Conservation (phyloP, 2,797 vertebrate species). For the Botia kubotai region DNA sequence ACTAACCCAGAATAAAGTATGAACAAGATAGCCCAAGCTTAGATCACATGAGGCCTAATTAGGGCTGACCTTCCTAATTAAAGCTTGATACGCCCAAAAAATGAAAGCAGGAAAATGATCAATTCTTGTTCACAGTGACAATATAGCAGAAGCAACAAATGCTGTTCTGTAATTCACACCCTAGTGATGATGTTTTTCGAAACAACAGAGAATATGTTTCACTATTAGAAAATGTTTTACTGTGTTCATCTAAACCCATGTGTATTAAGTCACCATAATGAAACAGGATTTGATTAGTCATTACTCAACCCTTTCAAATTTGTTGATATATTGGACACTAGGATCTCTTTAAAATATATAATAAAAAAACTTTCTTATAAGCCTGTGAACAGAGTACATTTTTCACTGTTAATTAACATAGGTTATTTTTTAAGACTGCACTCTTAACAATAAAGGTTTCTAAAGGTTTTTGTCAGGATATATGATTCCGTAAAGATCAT, state of each 20-base stretch:
- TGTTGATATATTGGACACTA: neutral
- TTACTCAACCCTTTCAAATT: neutral
- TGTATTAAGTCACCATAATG: neutral
- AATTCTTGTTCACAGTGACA: too few relatives aligned
- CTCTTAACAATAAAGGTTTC: too few relatives aligned
- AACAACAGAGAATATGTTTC: neutral
- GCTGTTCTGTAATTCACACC: neutral
- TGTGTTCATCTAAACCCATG: neutral
- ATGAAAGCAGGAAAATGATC: too few relatives aligned
- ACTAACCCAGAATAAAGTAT: too few relatives aligned
- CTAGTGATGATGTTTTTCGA: neutral
- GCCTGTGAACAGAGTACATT: constrained; percentile 1
- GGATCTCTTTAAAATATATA: constrained; percentile 11
- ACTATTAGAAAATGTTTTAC: neutral
- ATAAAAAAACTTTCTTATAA: constrained; percentile 9
- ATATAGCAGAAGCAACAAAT: neutral
- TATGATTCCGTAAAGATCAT: too few relatives aligned
- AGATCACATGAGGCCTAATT: neutral
- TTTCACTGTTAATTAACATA: neutral
- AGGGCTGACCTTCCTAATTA: neutral
- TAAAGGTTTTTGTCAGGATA: neutral
- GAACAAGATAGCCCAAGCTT: neutral
- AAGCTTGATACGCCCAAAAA: too few relatives aligned
- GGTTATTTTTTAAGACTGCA: too few relatives aligned
- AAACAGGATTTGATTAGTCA: neutral